Evolutionary conservation across 2,797 vertebrate genomes (phyloP).

Genomic region (Anguilla pacifica): DNA sequence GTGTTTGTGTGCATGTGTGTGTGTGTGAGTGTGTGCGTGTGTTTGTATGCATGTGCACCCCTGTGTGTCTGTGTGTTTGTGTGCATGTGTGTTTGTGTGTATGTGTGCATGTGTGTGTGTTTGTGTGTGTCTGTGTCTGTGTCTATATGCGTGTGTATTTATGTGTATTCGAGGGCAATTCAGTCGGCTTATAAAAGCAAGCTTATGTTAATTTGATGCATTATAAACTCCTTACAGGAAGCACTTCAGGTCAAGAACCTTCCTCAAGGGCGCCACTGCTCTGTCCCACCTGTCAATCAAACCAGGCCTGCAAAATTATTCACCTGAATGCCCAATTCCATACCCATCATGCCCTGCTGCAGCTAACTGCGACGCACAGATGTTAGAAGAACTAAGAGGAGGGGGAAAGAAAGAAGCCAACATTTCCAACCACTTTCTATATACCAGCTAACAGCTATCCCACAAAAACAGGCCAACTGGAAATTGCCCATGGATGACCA

Average conservation of each 20-base stretch:
- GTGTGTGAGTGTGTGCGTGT: not conserved
- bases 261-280: not conserved
- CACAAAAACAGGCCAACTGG: not conserved
- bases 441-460: not conserved
- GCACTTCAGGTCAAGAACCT: not conserved
- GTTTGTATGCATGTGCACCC: not conserved
- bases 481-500: not conserved
- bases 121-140: too few relatives aligned
- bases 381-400: not conserved
- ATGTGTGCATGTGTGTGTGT: not conserved
- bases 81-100: not conserved
- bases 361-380: not conserved
- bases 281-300: not conserved
- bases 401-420: not conserved
- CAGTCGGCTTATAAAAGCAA: not conserved
- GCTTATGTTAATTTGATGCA: not conserved
- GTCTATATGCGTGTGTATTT: too few relatives aligned
- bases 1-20: not conserved
- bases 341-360: not conserved
- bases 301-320: not conserved
- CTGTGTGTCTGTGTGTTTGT: not conserved
- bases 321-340: not conserved
- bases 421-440: not conserved
- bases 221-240: not conserved
- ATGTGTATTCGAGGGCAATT: not conserved